A percentile compares a stretch with the other conserved stretches of the same genome.
These are phyloP conservation scores for Ictidomys tridecemlineatus DNA, from an alignment of 2,113 vertebrate species.

Conservation along the genomic window DNA sequence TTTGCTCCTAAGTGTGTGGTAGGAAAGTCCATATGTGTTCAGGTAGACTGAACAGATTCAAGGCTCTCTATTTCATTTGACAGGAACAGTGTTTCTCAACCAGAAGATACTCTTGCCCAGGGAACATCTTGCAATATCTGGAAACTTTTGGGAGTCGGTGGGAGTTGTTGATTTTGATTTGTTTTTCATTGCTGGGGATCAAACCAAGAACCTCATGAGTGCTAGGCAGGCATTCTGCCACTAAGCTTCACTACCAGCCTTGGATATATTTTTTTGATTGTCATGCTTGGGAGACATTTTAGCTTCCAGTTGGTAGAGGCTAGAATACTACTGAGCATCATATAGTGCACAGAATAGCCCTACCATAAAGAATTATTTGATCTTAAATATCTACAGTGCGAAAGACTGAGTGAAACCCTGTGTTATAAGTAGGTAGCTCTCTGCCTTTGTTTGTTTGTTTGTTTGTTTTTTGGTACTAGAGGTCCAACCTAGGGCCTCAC, in stretches of 20 bases:
- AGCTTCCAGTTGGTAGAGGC: not conserved
- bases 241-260: not conserved
- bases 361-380: not conserved
- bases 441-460: not conserved
- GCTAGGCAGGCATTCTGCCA: not conserved
- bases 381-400: not conserved
- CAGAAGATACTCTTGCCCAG: not conserved
- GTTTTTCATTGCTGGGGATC: not conserved
- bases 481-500: not conserved
- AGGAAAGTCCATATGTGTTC: not conserved
- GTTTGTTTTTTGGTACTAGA: not conserved
- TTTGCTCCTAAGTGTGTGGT: not conserved
- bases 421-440: not conserved
- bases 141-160: not conserved
- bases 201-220: not conserved
- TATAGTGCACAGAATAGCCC: not conserved
- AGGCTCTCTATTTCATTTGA: not conserved
- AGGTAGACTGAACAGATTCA: not conserved
- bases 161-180: not conserved
- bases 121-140: not conserved
- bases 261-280: not conserved
- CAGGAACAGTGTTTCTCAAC: not conserved
- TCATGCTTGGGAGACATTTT: not conserved
- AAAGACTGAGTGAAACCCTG: not conserved
- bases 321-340: not conserved